Percentiles rank a stretch among this genome's conserved stretches.
These are phyloP conservation scores for Parnassius orleans DNA, from an alignment of 2,888 invertebrate genomes.

Conservation along the genomic window DNA sequence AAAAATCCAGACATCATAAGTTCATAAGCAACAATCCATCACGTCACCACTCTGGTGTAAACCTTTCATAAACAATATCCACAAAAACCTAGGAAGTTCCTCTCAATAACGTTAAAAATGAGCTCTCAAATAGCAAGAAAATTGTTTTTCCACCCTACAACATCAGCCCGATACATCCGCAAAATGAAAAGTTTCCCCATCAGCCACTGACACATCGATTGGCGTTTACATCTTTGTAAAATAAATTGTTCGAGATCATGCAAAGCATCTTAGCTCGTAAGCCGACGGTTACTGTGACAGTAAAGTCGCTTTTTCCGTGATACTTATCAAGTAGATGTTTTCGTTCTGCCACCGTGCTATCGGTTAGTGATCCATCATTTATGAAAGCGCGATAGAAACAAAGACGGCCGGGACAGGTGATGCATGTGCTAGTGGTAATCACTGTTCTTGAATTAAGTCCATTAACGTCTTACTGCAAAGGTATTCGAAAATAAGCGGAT, in stretches of 20 bases:
- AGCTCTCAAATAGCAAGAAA: conserved; percentile 66
- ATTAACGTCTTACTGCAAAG: conserved; percentile 4
- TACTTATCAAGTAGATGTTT: conserved; percentile 56
- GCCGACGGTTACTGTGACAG: conserved; percentile 41
- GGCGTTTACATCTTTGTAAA: conserved; percentile 75
- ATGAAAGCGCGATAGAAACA: conserved; percentile 54
- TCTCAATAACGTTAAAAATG: conserved; percentile 75
- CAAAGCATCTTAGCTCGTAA: conserved; percentile 62
- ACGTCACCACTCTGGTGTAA: conserved; percentile 40
- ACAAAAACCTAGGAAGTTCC: conserved; percentile 48
- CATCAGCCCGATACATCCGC: conserved; percentile 59
- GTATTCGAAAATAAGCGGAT: too few species aligned
- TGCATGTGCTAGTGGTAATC: conserved; percentile 37
- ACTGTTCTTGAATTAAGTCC: conserved; percentile 29
- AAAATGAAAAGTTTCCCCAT: conserved; percentile 78
- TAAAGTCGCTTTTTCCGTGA: conserved; percentile 49
- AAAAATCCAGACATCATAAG: not conserved
- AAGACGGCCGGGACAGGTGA: conserved; percentile 45
- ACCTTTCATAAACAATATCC: conserved; percentile 46
- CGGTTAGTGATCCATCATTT: conserved; percentile 72
- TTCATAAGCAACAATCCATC: conserved; percentile 45
- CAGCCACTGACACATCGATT: conserved; percentile 75
- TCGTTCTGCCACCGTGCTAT: conserved; percentile 61
- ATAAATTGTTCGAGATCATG: conserved; percentile 61
- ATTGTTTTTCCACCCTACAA: conserved; percentile 68